Base-by-base conservation (phyloP, 2,888 invertebrate genomes). In the Parasteatoda lunata region DNA sequence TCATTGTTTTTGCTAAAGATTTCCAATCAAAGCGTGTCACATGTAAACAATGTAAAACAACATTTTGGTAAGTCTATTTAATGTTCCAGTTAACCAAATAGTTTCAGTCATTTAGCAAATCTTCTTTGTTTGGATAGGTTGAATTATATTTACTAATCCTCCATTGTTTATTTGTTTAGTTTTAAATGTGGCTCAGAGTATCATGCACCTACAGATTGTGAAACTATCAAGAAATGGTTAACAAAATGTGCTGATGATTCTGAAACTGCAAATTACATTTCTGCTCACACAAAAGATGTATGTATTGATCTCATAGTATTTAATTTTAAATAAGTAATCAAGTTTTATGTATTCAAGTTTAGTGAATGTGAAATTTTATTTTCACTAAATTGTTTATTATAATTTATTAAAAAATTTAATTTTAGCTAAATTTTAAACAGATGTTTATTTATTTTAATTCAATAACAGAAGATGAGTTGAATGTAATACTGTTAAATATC, bases 171-270 rank as follows among this genome's bases (percentile, higher is more conserved):
- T 85, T 87, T 89, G 88, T 82, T 49, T 90, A 94, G 95, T 92
- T 95, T 96, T 92, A 96, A 95, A 89, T 99, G 99, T 93, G 98
- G 98, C 89, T 96, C 96, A 91, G 97, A 98, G 90, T 99, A 99
- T 92, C 99, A 99, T 92, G 99, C 99, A 48, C 99, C 99, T 49
- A 98, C 99, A 4, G 97, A 98, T 92, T 99, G 99, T 92, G 94
- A 95, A 89, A 96, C 97, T 59, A 99, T 99, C 90, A 96, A 96
- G 91, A 96, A 96, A 91, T 99, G 99, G 99, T 93, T 99, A 88
- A 98, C 98, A n/a, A 99, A 99, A 93, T 99, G 99, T 93, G 98
- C 98, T 77, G 99, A 99, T 93, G 99, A 99, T 93, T 98, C 98
- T 88, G 99, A 99, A 93, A 99, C 99, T 77, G 99, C 99, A 75